Percentiles rank a stretch among this genome's conserved stretches.
Evolutionary conservation across 1,140 invertebrate genomes (phyloP).

Genomic region (Saxidomus purpurata): DNA sequence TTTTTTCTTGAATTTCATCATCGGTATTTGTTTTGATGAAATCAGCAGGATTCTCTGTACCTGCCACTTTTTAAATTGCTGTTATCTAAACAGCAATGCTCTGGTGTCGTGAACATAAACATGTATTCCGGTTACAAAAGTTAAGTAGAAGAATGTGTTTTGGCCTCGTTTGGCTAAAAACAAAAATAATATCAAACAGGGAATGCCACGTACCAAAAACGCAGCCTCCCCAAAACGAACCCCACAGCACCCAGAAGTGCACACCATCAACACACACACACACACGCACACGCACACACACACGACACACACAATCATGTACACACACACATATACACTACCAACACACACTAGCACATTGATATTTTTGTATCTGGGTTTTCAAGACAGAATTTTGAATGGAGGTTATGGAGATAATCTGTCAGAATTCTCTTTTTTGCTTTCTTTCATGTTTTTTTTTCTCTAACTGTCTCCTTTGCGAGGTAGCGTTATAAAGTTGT

Average conservation of each 20-base stretch:
- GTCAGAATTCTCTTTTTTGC: conserved; percentile 51
- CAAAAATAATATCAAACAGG: too few species aligned
- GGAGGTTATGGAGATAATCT: conserved; percentile 56
- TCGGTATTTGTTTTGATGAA: conserved; percentile 16
- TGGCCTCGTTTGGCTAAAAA: conserved; percentile 51
- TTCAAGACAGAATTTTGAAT: conserved; percentile 52
- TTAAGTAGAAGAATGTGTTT: conserved; percentile 17
- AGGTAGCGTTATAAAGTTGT: conserved; percentile 47
- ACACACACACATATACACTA: too few species aligned
- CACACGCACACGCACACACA: too few species aligned
- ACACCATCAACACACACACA: too few species aligned
- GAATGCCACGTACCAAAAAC: too few species aligned
- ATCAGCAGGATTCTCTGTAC: conserved; percentile 49
- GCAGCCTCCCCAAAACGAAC: too few species aligned
- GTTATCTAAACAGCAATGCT: conserved; percentile 56
- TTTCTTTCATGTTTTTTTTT: neutral
- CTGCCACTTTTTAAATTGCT: conserved; percentile 9
- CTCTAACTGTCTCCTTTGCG: conserved; percentile 46
- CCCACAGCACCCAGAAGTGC: too few species aligned
- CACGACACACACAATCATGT: too few species aligned
- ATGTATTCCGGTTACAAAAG: conserved; percentile 46
- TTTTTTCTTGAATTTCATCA: conserved; percentile 16
- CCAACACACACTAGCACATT: too few species aligned
- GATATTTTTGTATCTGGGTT: conserved; percentile 38
- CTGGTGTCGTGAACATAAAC: conserved; percentile 59